phyloP scores from a whole-genome alignment of 2,888 invertebrate species.

The Tipula confusa region DNA sequence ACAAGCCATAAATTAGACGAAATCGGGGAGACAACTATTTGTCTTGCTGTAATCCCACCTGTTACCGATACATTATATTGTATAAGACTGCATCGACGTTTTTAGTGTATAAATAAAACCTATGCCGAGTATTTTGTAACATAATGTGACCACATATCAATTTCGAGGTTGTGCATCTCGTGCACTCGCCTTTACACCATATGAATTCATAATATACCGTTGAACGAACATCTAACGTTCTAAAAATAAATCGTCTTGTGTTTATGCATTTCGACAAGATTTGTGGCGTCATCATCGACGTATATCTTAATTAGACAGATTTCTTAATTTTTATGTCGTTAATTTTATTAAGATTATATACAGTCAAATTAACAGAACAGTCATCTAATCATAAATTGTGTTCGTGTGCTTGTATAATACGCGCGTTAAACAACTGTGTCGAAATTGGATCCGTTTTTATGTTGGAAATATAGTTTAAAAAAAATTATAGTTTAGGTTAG shows the following conservation, averaged over 20 bases:
- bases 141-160: background rate
- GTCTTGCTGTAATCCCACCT: background rate
- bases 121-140: background rate
- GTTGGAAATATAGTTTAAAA: too few species aligned
- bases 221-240: background rate
- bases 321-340: background rate
- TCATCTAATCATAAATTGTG: background rate
- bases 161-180: conserved; percentile 12
- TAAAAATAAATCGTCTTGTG: background rate
- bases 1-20: background rate
- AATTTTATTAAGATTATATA: background rate
- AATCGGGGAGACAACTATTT: background rate
- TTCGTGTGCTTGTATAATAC: too few species aligned
- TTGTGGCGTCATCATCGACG: background rate
- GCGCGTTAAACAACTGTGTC: too few species aligned
- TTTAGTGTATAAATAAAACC: background rate
- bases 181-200: background rate
- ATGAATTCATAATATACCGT: background rate
- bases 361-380: background rate
- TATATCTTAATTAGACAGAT: conserved; percentile 3
- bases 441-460: too few species aligned
- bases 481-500: too few species aligned
- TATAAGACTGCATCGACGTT: background rate
- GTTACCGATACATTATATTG: background rate
- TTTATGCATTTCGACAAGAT: background rate